These are phyloP conservation scores for Thalpophila matura DNA, from an alignment of 2,888 invertebrate species.

Conservation along the genomic window DNA sequence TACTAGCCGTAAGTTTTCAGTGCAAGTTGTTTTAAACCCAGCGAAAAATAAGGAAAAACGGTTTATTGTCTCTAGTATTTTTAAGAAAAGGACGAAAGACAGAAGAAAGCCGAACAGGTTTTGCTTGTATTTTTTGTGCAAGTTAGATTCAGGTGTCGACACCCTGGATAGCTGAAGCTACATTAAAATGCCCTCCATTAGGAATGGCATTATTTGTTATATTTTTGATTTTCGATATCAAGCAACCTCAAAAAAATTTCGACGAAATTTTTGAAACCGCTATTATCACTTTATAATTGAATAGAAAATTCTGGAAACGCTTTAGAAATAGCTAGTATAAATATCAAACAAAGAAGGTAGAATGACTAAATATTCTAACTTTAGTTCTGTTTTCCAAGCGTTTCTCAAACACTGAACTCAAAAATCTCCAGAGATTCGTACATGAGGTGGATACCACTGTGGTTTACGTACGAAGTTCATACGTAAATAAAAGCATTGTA, in stretches of 20 bases:
- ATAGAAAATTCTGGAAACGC: too few species aligned
- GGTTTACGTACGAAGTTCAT: background rate
- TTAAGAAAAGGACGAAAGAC: too few species aligned
- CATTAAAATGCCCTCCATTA: too few species aligned
- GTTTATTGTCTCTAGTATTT: constrained; percentile 20
- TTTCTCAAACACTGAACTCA: constrained; percentile 9
- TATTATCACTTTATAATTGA: too few species aligned
- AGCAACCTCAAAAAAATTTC: too few species aligned
- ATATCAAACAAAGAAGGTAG: background rate
- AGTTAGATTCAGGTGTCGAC: background rate
- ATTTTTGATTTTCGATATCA: too few species aligned
- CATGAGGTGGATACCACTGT: constrained; percentile 29
- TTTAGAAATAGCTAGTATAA: too few species aligned
- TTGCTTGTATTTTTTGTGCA: background rate
- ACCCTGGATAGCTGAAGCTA: too few species aligned
- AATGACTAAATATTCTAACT: constrained; percentile 3
- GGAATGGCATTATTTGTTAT: too few species aligned
- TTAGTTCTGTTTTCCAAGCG: background rate
- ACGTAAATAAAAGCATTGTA: constrained; percentile 21
- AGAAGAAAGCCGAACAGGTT: too few species aligned
- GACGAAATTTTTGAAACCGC: too few species aligned
- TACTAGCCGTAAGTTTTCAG: constrained; percentile 40
- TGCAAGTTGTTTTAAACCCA: constrained; percentile 48
- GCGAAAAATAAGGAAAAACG: constrained; percentile 40
- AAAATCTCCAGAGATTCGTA: constrained; percentile 13